Percentiles rank a stretch among this genome's conserved stretches.
Conservation (phyloP, 2,797 vertebrate genomes). For the Spinus pinus region DNA sequence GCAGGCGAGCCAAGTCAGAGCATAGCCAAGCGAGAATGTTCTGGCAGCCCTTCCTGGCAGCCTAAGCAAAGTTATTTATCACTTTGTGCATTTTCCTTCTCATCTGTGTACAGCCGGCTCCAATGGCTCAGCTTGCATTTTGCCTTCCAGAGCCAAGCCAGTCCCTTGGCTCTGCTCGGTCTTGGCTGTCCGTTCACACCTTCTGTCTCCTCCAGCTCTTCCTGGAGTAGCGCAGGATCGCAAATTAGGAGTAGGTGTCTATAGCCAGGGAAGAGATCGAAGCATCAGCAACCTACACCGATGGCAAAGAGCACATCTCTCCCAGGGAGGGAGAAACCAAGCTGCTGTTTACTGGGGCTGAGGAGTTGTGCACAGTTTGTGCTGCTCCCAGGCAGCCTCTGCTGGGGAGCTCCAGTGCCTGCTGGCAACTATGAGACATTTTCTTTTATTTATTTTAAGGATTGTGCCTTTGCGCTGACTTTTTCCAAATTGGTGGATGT, state of each 20-base stretch:
- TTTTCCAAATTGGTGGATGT: constrained; percentile 4
- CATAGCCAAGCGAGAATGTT: constrained; percentile 70
- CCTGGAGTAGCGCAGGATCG: constrained; percentile 31
- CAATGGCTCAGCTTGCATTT: constrained; percentile 74
- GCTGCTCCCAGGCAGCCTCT: constrained; percentile 23
- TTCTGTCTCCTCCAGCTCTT: constrained; percentile 73
- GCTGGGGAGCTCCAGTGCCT: constrained; percentile 18
- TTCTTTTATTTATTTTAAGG: constrained; percentile 49
- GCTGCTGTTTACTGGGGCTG: background rate
- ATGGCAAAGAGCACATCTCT: background rate
- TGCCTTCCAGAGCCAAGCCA: constrained; percentile 65
- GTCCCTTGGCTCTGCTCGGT: constrained; percentile 59
- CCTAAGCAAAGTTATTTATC: constrained; percentile 71
- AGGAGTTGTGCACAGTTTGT: background rate
- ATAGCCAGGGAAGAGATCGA: background rate
- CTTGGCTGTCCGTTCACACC: constrained; percentile 73
- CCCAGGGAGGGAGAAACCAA: background rate
- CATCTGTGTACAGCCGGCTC: constrained; percentile 72
- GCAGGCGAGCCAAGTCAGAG: constrained; percentile 51
- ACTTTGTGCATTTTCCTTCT: constrained; percentile 74
- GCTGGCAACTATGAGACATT: background rate
- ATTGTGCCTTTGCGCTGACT: background rate
- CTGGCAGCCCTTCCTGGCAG: constrained; percentile 70
- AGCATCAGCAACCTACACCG: constrained; percentile 6
- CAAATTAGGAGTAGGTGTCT: background rate